phyloP scores from a whole-genome alignment of 2,797 vertebrate species.

The Coranthus polyacanthus region DNA sequence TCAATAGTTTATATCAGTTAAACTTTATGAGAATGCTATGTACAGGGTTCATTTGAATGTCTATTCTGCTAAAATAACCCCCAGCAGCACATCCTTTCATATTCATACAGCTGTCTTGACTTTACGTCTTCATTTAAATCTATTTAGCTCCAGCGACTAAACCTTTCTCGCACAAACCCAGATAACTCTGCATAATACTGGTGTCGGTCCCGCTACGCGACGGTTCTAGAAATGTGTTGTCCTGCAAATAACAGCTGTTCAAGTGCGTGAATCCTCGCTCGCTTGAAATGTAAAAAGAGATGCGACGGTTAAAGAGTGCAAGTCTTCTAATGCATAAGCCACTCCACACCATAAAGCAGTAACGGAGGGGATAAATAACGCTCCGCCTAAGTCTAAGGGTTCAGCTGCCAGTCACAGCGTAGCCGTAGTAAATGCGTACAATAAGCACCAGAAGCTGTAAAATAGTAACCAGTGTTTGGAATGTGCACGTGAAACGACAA shows the following conservation, averaged over 20 bases:
- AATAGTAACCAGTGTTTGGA: too few species aligned
- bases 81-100: background rate
- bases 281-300: background rate
- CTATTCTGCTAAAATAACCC: slow-evolving; percentile 37
- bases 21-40: slow-evolving; percentile 45
- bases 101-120: slow-evolving; percentile 8
- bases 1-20: slow-evolving; percentile 75
- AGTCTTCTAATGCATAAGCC: background rate
- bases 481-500: slow-evolving; percentile 19
- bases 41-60: slow-evolving; percentile 41
- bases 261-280: too few species aligned
- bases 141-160: background rate
- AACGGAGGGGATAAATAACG: too few species aligned
- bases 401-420: too few species aligned
- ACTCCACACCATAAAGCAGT: slow-evolving; percentile 8
- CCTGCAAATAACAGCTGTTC: too few species aligned
- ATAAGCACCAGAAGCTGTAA: slow-evolving; percentile 14
- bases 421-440: background rate
- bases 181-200: slow-evolving; percentile 22
- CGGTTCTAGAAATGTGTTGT: too few species aligned
- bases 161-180: background rate
- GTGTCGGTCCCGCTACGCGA: too few species aligned
- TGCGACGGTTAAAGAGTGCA: background rate
- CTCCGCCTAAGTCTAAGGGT: too few species aligned
- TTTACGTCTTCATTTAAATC: slow-evolving; percentile 16